Evolutionary conservation across 2,888 invertebrate genomes (phyloP), one percentile per base, ranked within the genome.

Genomic region (Drosophila algonquin): DNA sequence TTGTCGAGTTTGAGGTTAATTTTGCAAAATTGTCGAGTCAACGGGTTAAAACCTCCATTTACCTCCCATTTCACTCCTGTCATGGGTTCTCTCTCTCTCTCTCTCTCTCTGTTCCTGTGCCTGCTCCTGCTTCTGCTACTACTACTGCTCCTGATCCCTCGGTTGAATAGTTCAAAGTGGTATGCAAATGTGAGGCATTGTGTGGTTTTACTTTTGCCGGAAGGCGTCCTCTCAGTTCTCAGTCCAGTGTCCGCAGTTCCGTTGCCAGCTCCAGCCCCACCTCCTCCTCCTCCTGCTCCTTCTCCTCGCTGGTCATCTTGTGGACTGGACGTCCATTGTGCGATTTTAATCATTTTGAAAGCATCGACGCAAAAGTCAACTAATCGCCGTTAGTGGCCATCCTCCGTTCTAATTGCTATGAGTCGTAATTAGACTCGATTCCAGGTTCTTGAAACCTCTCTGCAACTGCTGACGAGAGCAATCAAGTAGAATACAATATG

Each of bases 1-100:
- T 79, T 77, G 76, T 69, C 80, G 76, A 84, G 78, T 78, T 80
- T 86, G 87, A 83, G 90, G 89, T 90, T 89, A 90, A 90, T 90
- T 90, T 89, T 73, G 89, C 77, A 89, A 87, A 87, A 86, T 89
- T 86, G 89, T 87, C 87, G 85, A 86, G 85, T 87, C 89, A 89
- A 85, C 84, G 89, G 73, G 84, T 87, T 73, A 56, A 61, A 61
- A 64, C 67, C 21, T 35, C 32, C 48, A 50, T 27, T 10, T 32
- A 35, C 44, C 67, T 12, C 16, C 54, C 18, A 21, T 40, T 40
- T 40, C 40, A 2, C 40, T 40, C 48, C 46, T n/a, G 47, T 12
- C 55, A 27, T 48, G 52, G 40, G 10, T 50, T 44, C 40, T 14
- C 40, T 40, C 40, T 6, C 5, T 14, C 40, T 35, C 35, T 8